These are phyloP conservation scores for Acrossocheilus fasciatus DNA, from an alignment of 2,797 vertebrate genomes.

Conservation along the genomic window DNA sequence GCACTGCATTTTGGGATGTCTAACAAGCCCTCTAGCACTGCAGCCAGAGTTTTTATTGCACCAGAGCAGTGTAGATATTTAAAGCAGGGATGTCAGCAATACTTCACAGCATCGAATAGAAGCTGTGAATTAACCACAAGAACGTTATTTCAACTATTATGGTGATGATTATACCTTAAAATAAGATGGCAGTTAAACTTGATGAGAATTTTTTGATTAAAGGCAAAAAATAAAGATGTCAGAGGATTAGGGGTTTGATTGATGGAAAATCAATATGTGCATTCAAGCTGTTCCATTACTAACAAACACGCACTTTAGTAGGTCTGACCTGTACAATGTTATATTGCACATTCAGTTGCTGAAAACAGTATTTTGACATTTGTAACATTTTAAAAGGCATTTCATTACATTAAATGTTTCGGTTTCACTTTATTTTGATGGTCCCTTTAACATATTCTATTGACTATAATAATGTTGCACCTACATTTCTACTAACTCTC, in stretches of 20 bases:
- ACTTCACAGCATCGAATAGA: neutral
- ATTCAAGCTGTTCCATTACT: neutral
- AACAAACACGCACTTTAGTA: neutral
- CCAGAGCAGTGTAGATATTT: conserved; percentile 23
- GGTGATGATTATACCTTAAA: neutral
- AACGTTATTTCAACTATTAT: neutral
- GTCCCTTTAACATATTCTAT: no score
- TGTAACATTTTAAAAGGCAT: neutral
- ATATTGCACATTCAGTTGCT: neutral
- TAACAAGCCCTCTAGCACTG: conserved; percentile 17
- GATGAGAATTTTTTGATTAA: neutral
- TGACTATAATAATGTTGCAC: no score
- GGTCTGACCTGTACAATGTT: neutral
- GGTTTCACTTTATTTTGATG: no score
- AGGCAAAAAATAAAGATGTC: neutral
- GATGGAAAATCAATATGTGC: conserved; percentile 8
- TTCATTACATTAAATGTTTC: neutral
- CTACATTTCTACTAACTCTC: no score
- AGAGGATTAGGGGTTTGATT: neutral
- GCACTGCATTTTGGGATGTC: conserved; percentile 40
- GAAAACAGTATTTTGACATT: neutral
- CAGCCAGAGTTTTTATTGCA: neutral
- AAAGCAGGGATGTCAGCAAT: conserved; percentile 27
- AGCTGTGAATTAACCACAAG: conserved; percentile 1
- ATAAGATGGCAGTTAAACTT: neutral